Percentiles rank a stretch among this genome's conserved stretches.
Evolutionary conservation across 2,113 vertebrate genomes (phyloP).

Genomic region (Channa maculata): DNA sequence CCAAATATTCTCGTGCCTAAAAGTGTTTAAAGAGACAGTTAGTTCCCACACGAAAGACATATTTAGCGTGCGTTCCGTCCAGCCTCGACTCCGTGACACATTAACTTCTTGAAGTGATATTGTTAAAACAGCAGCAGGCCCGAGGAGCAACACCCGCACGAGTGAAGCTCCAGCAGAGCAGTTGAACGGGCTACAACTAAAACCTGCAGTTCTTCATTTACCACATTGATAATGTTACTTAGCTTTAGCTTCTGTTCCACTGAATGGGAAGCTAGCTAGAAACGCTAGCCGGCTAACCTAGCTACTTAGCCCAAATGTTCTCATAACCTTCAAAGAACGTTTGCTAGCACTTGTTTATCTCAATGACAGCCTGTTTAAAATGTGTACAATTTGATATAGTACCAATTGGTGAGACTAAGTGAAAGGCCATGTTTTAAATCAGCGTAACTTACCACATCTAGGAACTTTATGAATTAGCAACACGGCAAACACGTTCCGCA

Average conservation of each 20-base stretch:
- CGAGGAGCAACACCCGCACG: background rate
- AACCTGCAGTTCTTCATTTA: background rate
- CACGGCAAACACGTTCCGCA: background rate
- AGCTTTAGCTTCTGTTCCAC: constrained; percentile 5
- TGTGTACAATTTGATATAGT: rapidly evolving
- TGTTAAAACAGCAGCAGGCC: background rate
- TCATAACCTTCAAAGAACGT: too few relatives aligned
- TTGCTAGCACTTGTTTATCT: background rate
- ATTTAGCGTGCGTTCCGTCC: background rate
- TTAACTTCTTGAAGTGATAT: background rate
- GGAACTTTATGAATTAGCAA: background rate
- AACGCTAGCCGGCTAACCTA: constrained; percentile 9
- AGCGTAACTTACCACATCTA: constrained; percentile 48
- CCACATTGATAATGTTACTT: background rate
- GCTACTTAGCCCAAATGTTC: background rate
- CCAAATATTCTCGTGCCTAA: too few relatives aligned
- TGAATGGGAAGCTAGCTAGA: background rate
- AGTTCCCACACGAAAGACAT: too few relatives aligned
- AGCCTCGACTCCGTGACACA: background rate
- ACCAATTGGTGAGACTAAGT: rapidly evolving
- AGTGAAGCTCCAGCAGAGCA: rapidly evolving
- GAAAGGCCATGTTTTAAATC: rapidly evolving
- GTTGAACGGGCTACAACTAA: background rate
- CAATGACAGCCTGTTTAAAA: too few relatives aligned
- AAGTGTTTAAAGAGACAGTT: too few relatives aligned